Base-by-base conservation (phyloP, 2,113 vertebrate genomes). In the Zootoca vivipara region DNA sequence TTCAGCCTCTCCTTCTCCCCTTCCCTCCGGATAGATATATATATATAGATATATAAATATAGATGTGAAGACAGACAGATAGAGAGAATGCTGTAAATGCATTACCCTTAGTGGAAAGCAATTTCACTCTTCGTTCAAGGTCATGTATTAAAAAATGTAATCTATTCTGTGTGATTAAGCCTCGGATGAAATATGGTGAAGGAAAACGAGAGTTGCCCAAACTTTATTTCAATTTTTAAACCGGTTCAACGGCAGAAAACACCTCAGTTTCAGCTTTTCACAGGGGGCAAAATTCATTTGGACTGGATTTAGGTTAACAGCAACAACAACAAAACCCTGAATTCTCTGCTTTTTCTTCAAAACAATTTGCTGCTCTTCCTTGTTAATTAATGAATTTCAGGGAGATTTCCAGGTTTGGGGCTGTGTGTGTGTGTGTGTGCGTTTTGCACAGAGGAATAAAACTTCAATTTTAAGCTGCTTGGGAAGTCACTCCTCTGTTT, bases 331-430 rank as follows among this genome's bases (percentile, higher is more conserved):
- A 0, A 1, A 90, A 82, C 81, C 15, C 56, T 85, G 28, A 73
- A 64, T 75, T 85, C 78, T 92, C 83, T 52, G 28, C n/a, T 87
- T 70, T 92, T 93, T 80, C 62, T 87, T 67, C 91, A 88, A 81
- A 78, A 86, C 87, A 91, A 87, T 77, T 72, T 94, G 87, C 93
- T 86, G 42, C 52, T 65, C 85, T 90, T 90, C 38, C 90, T 92
- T 46, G 28, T 52, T 79, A 69, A 80, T 52, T 85, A 80, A 93
- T 92, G 82, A 62, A n/a, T 89, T 0, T 86, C 65, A 92, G 93
- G 92, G 92, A 94, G 82, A 82, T 87, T 87, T 33, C 28, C 87
- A 89, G 83, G 64, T 15, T 18, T n/a, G n/a, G 46, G 5, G 46
- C 9, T 52, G 5, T 52, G 5, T 52, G 46, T 52, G 5, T 52